Conservation (phyloP, 2,797 vertebrate species). For the Bothrops alternatus region DNA sequence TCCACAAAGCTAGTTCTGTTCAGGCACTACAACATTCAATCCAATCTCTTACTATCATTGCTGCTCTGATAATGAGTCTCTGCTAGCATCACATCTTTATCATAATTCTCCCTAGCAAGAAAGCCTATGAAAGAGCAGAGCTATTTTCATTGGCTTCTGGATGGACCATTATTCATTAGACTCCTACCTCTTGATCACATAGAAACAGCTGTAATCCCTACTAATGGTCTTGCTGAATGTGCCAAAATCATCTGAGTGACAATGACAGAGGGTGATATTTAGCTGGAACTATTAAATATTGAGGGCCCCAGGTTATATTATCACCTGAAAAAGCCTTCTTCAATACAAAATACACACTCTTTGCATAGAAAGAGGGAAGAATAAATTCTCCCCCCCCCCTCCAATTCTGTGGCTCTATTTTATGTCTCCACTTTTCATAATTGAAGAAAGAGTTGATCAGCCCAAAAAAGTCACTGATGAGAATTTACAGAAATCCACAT, state of each 20-base stretch:
- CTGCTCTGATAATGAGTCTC: not conserved
- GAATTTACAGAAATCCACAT: not conserved
- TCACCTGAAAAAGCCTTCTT: not conserved
- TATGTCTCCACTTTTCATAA: not conserved
- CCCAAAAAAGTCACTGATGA: not conserved
- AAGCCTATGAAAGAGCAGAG: not conserved
- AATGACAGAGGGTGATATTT: not conserved
- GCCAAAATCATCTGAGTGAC: not conserved
- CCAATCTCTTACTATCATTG: not conserved
- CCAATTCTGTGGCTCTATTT: not conserved
- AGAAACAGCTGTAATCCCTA: not conserved
- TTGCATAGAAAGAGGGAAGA: not conserved
- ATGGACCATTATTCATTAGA: not conserved
- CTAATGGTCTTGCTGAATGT: not conserved
- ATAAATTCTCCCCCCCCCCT: not conserved
- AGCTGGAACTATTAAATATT: not conserved
- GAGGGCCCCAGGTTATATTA: not conserved
- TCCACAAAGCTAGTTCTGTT: not conserved
- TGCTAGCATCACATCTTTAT: not conserved
- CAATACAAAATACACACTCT: not conserved
- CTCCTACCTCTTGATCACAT: not conserved
- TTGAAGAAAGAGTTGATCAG: not conserved
- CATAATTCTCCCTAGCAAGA: not conserved
- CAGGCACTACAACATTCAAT: not conserved
- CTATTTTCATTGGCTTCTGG: not conserved